phyloP scores from a whole-genome alignment of 2,888 invertebrate genomes.

The Clostera curtula region DNA sequence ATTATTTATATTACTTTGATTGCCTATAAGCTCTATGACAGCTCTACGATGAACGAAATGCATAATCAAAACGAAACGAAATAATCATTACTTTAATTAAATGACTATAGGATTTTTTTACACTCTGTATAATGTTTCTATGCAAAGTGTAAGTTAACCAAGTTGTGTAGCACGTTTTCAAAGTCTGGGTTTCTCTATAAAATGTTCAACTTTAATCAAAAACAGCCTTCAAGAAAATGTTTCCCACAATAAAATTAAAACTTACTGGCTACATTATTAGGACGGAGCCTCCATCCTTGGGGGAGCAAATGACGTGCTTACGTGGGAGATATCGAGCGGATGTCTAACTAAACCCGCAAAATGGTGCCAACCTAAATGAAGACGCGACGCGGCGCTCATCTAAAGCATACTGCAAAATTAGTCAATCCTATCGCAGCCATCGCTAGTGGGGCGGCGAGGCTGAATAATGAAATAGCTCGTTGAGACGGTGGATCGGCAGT shows the following conservation, averaged over 20 bases:
- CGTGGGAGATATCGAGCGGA: slow-evolving; percentile 47
- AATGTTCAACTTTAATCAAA: slow-evolving; percentile 48
- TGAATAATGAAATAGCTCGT: slow-evolving; percentile 71
- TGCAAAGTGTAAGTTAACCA: slow-evolving; percentile 33
- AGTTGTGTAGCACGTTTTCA: slow-evolving; percentile 38
- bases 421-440: slow-evolving; percentile 64
- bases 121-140: too few species aligned
- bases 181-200: slow-evolving; percentile 38
- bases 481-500: slow-evolving; percentile 46
- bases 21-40: too few species aligned
- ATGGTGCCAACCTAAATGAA: slow-evolving; percentile 57
- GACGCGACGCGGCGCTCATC: slow-evolving; percentile 44
- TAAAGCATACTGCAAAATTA: slow-evolving; percentile 62
- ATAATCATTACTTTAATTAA: too few species aligned
- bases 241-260: slow-evolving; percentile 39
- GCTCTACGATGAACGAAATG: too few species aligned
- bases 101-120: too few species aligned
- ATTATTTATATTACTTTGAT: too few species aligned
- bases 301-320: slow-evolving; percentile 63
- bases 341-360: slow-evolving; percentile 55
- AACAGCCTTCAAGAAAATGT: slow-evolving; percentile 37
- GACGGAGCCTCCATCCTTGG: slow-evolving; percentile 29
- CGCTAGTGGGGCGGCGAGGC: slow-evolving; percentile 48
- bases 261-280: slow-evolving; percentile 40
- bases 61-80: too few species aligned